Conservation (phyloP, 2,797 vertebrate genomes). For the Lindbergichthys nudifrons region DNA sequence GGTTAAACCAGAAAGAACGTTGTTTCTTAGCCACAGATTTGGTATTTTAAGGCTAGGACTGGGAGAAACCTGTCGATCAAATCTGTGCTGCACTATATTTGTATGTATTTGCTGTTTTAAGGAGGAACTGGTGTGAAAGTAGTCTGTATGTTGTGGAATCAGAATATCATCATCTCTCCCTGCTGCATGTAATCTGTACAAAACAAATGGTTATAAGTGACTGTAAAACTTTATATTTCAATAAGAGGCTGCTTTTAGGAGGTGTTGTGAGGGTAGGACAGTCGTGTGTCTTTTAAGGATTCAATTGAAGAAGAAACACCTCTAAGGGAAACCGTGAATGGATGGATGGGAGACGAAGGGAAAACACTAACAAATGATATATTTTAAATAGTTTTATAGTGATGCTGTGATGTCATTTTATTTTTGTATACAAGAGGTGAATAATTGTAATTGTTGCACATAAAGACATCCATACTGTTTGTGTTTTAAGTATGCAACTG, state of each 20-base stretch:
- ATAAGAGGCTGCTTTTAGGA: neutral
- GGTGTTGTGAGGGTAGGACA: neutral
- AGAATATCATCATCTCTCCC: neutral
- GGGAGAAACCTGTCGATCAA: neutral
- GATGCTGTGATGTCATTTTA: neutral
- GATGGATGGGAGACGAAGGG: neutral
- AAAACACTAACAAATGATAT: neutral
- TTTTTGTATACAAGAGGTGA: constrained; percentile 3
- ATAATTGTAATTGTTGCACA: neutral
- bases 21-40: constrained; percentile 27
- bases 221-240: neutral
- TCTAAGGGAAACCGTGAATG: neutral
- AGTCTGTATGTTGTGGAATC: neutral
- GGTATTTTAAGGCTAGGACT: neutral
- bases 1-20: neutral
- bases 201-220: too few species aligned
- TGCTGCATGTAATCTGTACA: neutral
- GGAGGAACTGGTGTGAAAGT: neutral
- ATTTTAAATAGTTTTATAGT: constrained; percentile 3
- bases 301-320: neutral
- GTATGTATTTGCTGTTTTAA: neutral
- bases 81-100: too few species aligned
- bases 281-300: neutral
- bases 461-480: neutral
- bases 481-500: neutral